Evolutionary conservation across 2,797 vertebrate species (phyloP).

Genomic region (Falco novaeseelandiae): DNA sequence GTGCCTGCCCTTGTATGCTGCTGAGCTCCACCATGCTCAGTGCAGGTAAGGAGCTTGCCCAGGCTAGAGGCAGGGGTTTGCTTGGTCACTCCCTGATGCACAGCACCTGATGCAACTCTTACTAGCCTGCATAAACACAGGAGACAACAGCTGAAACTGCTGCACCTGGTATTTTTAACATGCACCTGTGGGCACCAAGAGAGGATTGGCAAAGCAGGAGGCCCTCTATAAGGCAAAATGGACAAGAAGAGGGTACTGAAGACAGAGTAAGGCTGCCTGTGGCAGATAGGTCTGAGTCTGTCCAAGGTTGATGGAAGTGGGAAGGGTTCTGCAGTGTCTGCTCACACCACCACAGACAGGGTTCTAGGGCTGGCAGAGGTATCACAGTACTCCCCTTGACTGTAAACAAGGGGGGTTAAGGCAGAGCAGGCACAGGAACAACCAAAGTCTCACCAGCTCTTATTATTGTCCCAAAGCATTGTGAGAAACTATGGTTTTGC

Average conservation of each 20-base stretch:
- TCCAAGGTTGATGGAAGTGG: neutral
- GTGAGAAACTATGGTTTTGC: neutral
- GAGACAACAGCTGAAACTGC: neutral
- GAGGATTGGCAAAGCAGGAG: neutral
- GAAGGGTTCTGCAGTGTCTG: neutral
- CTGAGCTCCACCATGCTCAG: neutral
- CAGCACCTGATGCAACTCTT: neutral
- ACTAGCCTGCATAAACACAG: neutral
- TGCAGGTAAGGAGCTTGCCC: neutral
- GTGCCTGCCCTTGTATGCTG: neutral
- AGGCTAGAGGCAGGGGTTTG: neutral
- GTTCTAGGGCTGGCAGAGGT: neutral
- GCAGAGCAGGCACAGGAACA: neutral
- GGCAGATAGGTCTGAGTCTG: neutral
- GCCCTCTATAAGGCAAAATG: neutral
- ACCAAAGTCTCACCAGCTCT: neutral
- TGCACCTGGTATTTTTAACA: neutral
- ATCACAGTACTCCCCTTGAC: neutral
- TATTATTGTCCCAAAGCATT: neutral
- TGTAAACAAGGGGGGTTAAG: neutral
- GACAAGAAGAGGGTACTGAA: neutral
- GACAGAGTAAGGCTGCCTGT: neutral
- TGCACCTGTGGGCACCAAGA: neutral
- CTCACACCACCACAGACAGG: neutral
- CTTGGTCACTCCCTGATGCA: fast-evolving